phyloP scores from a whole-genome alignment of 2,113 vertebrate species.

The Nannobrachium achirus region DNA sequence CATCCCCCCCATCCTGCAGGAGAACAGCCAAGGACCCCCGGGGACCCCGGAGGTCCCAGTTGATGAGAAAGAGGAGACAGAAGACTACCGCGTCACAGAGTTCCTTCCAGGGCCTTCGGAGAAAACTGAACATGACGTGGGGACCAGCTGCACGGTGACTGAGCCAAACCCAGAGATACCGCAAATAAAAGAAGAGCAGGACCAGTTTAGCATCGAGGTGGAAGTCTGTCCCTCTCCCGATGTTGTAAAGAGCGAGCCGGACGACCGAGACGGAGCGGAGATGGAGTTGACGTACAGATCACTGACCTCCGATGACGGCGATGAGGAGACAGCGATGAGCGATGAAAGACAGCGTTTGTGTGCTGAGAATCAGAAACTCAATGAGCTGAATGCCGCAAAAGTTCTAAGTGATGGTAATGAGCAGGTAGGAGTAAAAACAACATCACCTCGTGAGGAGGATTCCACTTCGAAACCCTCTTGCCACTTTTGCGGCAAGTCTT shows the following conservation, averaged over 20 bases:
- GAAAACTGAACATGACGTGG: not conserved
- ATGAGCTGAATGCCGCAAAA: not conserved
- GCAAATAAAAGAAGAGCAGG: constrained; percentile 42
- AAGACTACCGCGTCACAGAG: no score
- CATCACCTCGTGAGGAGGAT: no score
- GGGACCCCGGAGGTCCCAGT: no score
- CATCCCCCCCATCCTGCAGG: no score
- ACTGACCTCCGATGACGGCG: not conserved
- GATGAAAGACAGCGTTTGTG: not conserved
- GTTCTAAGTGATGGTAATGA: no score
- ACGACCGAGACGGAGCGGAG: not conserved
- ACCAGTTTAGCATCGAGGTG: not conserved
- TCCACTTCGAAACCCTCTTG: constrained; percentile 35
- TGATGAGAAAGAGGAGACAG: no score
- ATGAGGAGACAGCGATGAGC: constrained; percentile 2
- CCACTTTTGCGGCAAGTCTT: no score
- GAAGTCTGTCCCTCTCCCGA: not conserved
- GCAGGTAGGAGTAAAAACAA: constrained; percentile 6
- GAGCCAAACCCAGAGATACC: constrained; percentile 6
- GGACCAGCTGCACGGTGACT: constrained; percentile 19
- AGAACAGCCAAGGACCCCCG: no score
- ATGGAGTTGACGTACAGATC: not conserved
- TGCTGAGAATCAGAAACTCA: not conserved
- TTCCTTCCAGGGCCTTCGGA: no score
- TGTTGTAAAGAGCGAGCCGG: constrained; percentile 22